Evolutionary conservation across 1,140 invertebrate species (phyloP), one percentile per base, ranked within the genome.

Genomic region (Galendromus occidentalis): DNA sequence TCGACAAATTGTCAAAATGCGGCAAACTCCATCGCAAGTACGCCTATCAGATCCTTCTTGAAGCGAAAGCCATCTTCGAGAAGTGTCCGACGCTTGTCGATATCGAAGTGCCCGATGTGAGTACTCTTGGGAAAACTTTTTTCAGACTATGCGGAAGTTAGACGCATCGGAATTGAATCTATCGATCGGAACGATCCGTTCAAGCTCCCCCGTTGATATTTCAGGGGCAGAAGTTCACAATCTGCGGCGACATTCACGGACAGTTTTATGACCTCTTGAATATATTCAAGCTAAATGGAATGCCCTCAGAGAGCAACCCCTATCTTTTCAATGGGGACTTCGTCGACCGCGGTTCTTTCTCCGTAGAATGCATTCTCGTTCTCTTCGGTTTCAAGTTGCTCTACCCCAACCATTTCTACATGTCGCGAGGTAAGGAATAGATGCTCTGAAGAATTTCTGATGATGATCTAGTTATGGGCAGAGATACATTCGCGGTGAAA

Each of bases 231-330:
- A 98, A 98, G 79, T 98, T 99, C 76, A 99, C 95, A 33, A 86
- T 99, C 64, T 98, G 95, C 78, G 96, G 96, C n/a, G 96, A 99
- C 77, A 92, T 99, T 71, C 95, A 99, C 77, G 96, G 96, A 25
- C 96, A 99, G 77, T 99, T 85, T 79, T 99, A 93, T 77, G 96
- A 99, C 79, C 78, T 99, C 51, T 82, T 96, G 79, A 96, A 99
- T 78, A 96, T 99, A 70, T 99, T 98, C 79, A 81, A 92, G 73
- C 78, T 98, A 44, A 99, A 98, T 78, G 95, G 93, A 12, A 76
- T 93, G 44, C 96, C 96, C 14, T 94, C 90, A 12, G 83, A 88
- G 74, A 83, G 81, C 44, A 99, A 99, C 80, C 94, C 95, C 67
- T 99, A 98, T 80, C 79, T 96, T 69, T 97, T 97, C 76, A 97